These are phyloP conservation scores for Prionailurus bengalensis DNA, from an alignment of 2,113 vertebrate genomes.

Conservation along the genomic window DNA sequence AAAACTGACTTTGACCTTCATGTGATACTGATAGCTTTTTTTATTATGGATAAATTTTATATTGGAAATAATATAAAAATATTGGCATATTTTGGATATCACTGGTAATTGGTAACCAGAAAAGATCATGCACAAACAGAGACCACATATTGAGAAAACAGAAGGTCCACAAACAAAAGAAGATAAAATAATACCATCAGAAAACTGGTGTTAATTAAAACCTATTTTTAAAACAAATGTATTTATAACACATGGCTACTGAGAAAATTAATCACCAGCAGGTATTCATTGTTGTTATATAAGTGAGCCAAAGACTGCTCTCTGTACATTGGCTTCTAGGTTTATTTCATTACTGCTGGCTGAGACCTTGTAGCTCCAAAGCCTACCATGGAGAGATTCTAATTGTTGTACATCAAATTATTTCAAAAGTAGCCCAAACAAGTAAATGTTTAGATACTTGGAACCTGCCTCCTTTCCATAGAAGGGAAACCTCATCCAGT, in stretches of 20 bases:
- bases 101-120: conserved; percentile 81
- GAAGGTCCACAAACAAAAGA: conserved; percentile 64
- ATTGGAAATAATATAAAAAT: conserved; percentile 70
- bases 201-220: conserved; percentile 72
- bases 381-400: background rate
- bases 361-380: background rate
- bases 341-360: background rate
- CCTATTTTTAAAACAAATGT: conserved; percentile 74
- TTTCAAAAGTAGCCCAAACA: background rate
- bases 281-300: background rate
- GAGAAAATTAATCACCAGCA: background rate
- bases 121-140: conserved; percentile 72
- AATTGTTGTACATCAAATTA: background rate
- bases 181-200: conserved; percentile 63
- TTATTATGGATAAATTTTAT: conserved; percentile 39
- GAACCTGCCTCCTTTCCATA: background rate
- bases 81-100: conserved; percentile 72
- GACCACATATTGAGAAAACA: conserved; percentile 80
- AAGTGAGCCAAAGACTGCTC: background rate
- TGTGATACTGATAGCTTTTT: conserved; percentile 43
- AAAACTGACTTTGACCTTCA: background rate
- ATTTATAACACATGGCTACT: conserved; percentile 5
- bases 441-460: background rate
- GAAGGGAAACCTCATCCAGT: background rate
- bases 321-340: background rate